Evolutionary conservation across 1,140 invertebrate species (phyloP).

Genomic region (Pantala flavescens): DNA sequence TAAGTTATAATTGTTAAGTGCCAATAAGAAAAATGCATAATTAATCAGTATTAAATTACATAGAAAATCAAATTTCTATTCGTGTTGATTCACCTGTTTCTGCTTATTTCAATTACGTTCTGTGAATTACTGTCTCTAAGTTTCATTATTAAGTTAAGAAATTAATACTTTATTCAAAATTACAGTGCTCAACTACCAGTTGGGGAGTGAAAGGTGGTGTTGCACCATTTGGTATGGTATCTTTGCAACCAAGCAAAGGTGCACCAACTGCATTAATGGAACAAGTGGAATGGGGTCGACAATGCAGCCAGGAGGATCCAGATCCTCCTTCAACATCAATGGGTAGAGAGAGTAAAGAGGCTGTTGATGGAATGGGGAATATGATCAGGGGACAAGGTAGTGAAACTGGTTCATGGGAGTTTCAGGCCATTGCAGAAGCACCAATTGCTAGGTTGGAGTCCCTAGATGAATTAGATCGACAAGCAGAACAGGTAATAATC

Average conservation of each 20-base stretch:
- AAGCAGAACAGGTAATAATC: background rate
- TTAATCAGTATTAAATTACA: too few species aligned
- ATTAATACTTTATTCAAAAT: too few species aligned
- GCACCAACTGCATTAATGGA: constrained; percentile 25
- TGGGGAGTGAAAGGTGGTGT: constrained; percentile 15
- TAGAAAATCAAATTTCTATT: too few species aligned
- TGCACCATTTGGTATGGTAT: constrained; percentile 32
- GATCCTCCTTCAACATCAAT: constrained; percentile 16
- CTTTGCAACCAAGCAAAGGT: constrained; percentile 27
- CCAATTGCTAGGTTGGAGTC: constrained; percentile 55
- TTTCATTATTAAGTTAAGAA: too few species aligned
- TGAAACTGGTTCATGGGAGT: constrained; percentile 44
- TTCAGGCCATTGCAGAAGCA: constrained; percentile 39
- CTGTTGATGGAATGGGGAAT: constrained; percentile 22
- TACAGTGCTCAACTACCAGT: background rate
- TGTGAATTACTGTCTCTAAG: too few species aligned
- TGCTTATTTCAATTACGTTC: too few species aligned
- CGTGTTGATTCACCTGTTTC: too few species aligned
- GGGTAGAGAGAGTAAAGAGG: background rate
- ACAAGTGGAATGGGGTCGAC: constrained; percentile 22
- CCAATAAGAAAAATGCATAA: too few species aligned
- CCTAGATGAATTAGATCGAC: constrained; percentile 48
- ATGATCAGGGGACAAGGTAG: constrained; percentile 31
- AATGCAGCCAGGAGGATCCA: constrained; percentile 21
- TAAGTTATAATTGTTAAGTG: too few species aligned